Evolutionary conservation across 2,797 vertebrate genomes (phyloP), one percentile per base, ranked within the genome.

Genomic region (Selene dorsalis): DNA sequence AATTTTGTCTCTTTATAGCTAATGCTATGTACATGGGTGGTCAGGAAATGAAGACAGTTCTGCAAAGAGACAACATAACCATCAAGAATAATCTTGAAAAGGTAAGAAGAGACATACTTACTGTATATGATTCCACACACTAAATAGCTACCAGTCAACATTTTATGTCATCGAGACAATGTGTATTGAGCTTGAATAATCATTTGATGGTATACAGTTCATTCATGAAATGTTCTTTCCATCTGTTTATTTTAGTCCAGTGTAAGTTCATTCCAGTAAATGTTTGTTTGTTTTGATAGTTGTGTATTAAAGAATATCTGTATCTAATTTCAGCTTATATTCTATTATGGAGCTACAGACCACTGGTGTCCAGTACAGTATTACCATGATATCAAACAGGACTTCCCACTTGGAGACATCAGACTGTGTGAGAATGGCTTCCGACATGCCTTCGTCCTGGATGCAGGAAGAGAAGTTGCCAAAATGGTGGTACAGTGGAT

Each of bases 1-100:
- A 2, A 11, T 65, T 69, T 11, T 82, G 0, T 87, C 80, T 87
- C 60, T 91, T 86, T 92, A 1, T 90, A 99, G 98, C 93, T 26
- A 99, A 99, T 74, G 92, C 92, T 39, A 94, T 96, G 93, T 99
- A 98, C 83, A 94, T 99, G 94, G 97, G 94, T 7, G 93, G 95
- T 82, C 96, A 99, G 88, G 97, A 99, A 92, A 98, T 99, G 98
- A 92, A 89, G 79, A 86, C 89, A 9, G 94, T 99, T 48, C 73
- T 95, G 75, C 94, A 96, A 73, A 94, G 97, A 94, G 97, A 98
- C 82, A 92, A 96, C 59, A 22, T 77, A 18, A 97, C 95, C 47
- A 97, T 99, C 85, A 90, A 87, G 79, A 85, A 94, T 52, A 93
- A 97, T 84, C 94, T 98, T 32, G 87, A 94, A 71, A 98, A 98